Percentiles rank a stretch among this genome's conserved stretches.
phyloP scores from a whole-genome alignment of 1,140 invertebrate genomes.

The Periplaneta americana region DNA sequence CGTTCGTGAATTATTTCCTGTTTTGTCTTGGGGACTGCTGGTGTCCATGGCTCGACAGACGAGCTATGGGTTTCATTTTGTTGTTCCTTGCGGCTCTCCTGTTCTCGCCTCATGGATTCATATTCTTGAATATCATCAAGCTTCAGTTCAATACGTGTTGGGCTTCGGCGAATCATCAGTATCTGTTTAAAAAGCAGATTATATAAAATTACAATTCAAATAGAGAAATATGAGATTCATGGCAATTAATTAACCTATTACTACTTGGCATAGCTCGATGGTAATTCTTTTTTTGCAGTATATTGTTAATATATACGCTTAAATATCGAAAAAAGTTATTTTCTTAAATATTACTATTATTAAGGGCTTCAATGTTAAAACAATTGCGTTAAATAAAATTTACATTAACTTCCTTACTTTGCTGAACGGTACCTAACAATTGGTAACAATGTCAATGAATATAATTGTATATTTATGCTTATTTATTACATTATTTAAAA shows the following conservation, averaged over 20 bases:
- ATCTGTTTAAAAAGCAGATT: not conserved
- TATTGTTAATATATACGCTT: no score
- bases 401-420: no score
- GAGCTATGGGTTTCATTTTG: not conserved
- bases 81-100: slow-evolving; percentile 43
- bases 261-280: no score
- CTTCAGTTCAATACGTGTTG: slow-evolving; percentile 70
- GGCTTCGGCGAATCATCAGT: slow-evolving; percentile 67
- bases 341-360: no score
- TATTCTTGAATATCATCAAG: slow-evolving; percentile 72
- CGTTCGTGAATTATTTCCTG: slow-evolving; percentile 10
- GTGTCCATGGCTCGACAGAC: not conserved
- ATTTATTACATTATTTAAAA: not conserved
- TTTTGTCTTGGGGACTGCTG: not conserved
- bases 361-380: no score
- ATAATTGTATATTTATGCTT: no score
- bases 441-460: not conserved
- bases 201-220: not conserved
- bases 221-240: not conserved
- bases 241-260: no score
- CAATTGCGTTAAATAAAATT: no score
- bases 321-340: no score
- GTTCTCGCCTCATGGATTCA: slow-evolving; percentile 49
- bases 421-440: no score
- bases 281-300: no score